Conservation (phyloP, 2,888 invertebrate species). For the Tholera decimalis region DNA sequence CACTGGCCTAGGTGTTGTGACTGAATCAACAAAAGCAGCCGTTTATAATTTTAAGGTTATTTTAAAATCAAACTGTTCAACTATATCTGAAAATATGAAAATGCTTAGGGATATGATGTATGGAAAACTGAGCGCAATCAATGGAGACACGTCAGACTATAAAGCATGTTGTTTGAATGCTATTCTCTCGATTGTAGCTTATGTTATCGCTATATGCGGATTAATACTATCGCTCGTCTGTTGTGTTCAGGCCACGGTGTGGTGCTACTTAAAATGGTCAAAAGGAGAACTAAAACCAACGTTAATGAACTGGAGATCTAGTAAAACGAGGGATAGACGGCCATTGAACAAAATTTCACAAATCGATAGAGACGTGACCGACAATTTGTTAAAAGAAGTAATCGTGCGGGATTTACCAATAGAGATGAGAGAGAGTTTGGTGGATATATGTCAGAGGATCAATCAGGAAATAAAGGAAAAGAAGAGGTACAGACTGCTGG, state of each 20-base stretch:
- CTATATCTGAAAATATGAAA: constrained; percentile 81
- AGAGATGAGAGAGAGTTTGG: constrained; percentile 76
- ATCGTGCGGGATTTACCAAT: constrained; percentile 79
- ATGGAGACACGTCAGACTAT: constrained; percentile 69
- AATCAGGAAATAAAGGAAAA: constrained; percentile 73
- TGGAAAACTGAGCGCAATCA: constrained; percentile 72
- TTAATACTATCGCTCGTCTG: constrained; percentile 71
- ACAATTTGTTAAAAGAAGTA: constrained; percentile 79
- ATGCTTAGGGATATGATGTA: constrained; percentile 77
- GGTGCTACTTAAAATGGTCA: constrained; percentile 67
- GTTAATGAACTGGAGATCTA: constrained; percentile 53
- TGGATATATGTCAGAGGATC: constrained; percentile 78
- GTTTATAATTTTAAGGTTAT: constrained; percentile 56
- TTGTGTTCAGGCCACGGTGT: constrained; percentile 66
- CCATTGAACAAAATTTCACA: constrained; percentile 27
- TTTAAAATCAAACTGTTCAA: constrained; percentile 78
- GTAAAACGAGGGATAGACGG: constrained; percentile 41
- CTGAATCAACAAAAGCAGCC: constrained; percentile 46
- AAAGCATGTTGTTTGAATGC: constrained; percentile 71
- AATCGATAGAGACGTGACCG: constrained; percentile 70
- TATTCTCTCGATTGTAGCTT: constrained; percentile 70
- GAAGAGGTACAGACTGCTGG: constrained; percentile 73
- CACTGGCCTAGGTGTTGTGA: constrained; percentile 75
- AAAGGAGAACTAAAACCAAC: constrained; percentile 63
- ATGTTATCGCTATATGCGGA: constrained; percentile 69